Percentiles rank a stretch among this genome's conserved stretches.
phyloP scores from a whole-genome alignment of 2,888 invertebrate species.

The Ormyrus nitidulus region DNA sequence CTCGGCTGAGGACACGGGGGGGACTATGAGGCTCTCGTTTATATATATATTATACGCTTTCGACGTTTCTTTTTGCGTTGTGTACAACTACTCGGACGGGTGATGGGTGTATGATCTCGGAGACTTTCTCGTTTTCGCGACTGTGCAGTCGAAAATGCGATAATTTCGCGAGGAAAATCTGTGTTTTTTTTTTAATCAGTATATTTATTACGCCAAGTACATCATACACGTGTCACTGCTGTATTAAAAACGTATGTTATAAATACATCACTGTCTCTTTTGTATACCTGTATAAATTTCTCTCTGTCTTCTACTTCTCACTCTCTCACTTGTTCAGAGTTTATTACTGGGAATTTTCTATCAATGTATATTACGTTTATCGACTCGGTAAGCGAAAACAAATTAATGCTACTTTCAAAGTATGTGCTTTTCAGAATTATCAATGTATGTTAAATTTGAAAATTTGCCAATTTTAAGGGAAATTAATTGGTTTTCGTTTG shows the following conservation, averaged over 20 bases:
- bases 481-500: slow-evolving; percentile 49
- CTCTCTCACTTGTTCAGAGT: slow-evolving; percentile 68
- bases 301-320: slow-evolving; percentile 68
- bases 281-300: slow-evolving; percentile 53
- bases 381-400: slow-evolving; percentile 35
- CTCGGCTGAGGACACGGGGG: too few relatives aligned
- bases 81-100: too few relatives aligned
- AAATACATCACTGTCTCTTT: slow-evolving; percentile 45
- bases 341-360: slow-evolving; percentile 37
- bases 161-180: too few relatives aligned
- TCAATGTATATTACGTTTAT: slow-evolving; percentile 30
- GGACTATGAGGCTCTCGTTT: neutral
- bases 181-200: too few relatives aligned
- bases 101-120: too few relatives aligned
- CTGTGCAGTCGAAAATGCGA: too few relatives aligned
- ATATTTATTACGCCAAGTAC: neutral
- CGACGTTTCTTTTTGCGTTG: too few relatives aligned
- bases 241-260: slow-evolving; percentile 15
- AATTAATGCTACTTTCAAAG: slow-evolving; percentile 25
- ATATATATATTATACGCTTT: too few relatives aligned
- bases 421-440: neutral
- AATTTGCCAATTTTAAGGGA: neutral
- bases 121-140: too few relatives aligned
- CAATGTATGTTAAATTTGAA: neutral
- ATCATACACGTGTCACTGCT: slow-evolving; percentile 10